Base-by-base conservation (phyloP, 2,888 invertebrate genomes). In the Nipponacmea schrenckii region DNA sequence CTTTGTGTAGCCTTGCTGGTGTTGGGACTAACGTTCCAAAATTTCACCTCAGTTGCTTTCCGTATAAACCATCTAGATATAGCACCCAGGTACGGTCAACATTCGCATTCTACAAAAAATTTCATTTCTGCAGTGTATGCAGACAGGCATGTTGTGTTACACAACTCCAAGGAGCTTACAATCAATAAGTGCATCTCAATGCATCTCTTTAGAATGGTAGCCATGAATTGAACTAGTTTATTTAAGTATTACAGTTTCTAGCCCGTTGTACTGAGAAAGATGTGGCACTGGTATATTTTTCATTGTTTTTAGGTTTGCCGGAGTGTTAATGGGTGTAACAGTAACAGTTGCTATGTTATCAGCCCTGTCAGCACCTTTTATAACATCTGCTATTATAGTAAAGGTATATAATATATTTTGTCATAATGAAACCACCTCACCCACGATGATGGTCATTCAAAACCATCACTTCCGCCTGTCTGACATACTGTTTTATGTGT, bases 31-130 rank as follows among this genome's bases (percentile, higher is more conserved):
- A 78, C 80, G 10, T 72, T 79, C 46, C 79, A 77, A 68, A 76
- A 77, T 44, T 62, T 74, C 20, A 79, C 74, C 24, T 79, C 74
- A 62, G 84, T 75, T 48, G 78, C 77, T 12, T 86, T 81, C 74
- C 78, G 80, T 50, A 84, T 87, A 71, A 87, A 87, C 71, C 84
- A 86, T 70, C 75, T 87, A 17, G 87, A 87, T 70, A 82, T 87
- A 12, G 86, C 86, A 12, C 85, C 86, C 26, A 81, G 79, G 74
- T 87, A 78, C 14, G 71, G n/a, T 31, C 24, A n/a, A 65, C 26
- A 15, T 26, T 1, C 56, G 39, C 17, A 20, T 62, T 10, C 69
- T 75, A 75, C 71, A 39, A 65, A 73, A 62, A 56, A 73, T 5
- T 48, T 74, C 24, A 76, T 71, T 1, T 73, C 66, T 26, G 64